Evolutionary conservation across 2,888 invertebrate species (phyloP).

Genomic region (Lepidocyrtoides sp.): DNA sequence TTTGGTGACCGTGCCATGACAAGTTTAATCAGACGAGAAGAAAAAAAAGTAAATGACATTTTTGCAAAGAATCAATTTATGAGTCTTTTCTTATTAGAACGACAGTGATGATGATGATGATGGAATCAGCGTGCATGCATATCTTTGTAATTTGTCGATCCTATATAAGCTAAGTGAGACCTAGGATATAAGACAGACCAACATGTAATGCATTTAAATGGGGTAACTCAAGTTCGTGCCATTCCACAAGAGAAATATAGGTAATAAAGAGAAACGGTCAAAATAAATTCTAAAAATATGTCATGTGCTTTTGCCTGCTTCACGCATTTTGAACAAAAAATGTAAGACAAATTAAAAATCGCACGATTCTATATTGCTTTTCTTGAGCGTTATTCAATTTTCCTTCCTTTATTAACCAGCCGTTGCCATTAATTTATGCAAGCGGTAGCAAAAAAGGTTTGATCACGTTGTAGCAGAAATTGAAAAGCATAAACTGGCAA

Average conservation of each 20-base stretch:
- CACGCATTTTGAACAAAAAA: too few species aligned
- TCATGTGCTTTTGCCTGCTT: too few species aligned
- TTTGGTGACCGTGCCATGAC: not conserved
- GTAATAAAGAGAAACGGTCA: too few species aligned
- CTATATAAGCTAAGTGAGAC: not conserved
- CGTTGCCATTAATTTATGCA: too few species aligned
- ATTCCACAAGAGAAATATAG: too few species aligned
- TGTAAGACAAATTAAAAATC: constrained; percentile 9
- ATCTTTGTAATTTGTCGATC: constrained; percentile 1
- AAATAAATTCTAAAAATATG: too few species aligned
- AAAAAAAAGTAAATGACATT: not conserved
- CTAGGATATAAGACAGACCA: too few species aligned
- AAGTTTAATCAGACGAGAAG: not conserved
- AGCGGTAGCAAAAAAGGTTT: too few species aligned
- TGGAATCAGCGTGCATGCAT: not conserved
- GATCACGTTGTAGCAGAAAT: too few species aligned
- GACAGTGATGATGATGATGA: too few species aligned
- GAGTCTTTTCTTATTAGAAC: not conserved
- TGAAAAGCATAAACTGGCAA: not conserved
- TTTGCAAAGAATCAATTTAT: not conserved
- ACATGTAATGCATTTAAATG: too few species aligned
- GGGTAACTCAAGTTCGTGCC: too few species aligned
- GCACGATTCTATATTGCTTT: not conserved
- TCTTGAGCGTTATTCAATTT: not conserved
- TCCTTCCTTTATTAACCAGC: not conserved